Percentiles rank a stretch among this genome's conserved stretches.
Conservation (phyloP, 2,797 vertebrate genomes). For the Orestias chungarensis region DNA sequence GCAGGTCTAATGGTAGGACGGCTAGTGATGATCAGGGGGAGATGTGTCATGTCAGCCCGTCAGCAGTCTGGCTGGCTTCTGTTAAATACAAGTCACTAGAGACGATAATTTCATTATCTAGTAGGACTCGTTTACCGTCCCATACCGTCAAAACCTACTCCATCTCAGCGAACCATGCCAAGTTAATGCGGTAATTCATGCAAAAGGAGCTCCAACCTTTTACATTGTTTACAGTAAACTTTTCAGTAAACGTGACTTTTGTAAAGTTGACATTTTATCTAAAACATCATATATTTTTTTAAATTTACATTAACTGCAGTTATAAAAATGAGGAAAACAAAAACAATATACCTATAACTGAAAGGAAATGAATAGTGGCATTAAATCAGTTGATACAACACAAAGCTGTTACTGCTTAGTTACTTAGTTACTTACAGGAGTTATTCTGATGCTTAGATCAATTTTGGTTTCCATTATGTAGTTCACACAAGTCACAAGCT, state of each 20-base stretch:
- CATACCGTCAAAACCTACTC: too few relatives aligned
- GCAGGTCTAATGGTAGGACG: not conserved
- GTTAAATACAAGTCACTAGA: too few relatives aligned
- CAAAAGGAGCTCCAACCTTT: not conserved
- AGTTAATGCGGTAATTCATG: not conserved
- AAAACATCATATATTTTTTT: not conserved
- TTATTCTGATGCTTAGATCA: too few relatives aligned
- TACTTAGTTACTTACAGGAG: too few relatives aligned
- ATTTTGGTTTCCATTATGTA: not conserved
- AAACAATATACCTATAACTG: not conserved
- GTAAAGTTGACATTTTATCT: not conserved
- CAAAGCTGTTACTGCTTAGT: slow-evolving; percentile 24
- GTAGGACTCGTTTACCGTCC: too few relatives aligned
- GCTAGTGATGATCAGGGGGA: too few relatives aligned
- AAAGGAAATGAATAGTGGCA: not conserved
- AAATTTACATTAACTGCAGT: not conserved
- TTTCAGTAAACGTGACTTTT: not conserved
- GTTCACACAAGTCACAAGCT: too few relatives aligned
- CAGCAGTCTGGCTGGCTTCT: too few relatives aligned
- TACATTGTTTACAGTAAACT: too few relatives aligned
- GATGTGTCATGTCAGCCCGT: too few relatives aligned
- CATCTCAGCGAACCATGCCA: too few relatives aligned
- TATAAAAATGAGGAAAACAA: not conserved
- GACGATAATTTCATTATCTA: too few relatives aligned
- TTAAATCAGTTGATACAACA: slow-evolving; percentile 30